Percentiles rank a stretch among this genome's conserved stretches.
These are phyloP conservation scores for Tetramorium parvispinum DNA, from an alignment of 1,140 invertebrate species.

Conservation along the genomic window DNA sequence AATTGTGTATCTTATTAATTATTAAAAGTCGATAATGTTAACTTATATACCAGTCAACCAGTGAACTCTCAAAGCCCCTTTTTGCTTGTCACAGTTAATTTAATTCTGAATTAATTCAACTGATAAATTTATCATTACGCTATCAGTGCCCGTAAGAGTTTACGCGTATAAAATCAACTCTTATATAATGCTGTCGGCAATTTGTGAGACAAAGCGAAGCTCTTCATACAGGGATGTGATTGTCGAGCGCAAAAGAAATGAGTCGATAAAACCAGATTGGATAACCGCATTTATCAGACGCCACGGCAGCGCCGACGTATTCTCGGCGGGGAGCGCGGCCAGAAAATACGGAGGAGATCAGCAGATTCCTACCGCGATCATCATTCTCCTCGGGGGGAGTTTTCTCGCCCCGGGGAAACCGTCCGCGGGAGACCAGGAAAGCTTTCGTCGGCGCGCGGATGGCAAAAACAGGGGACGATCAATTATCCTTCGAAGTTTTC, in stretches of 20 bases:
- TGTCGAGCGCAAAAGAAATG: conserved; percentile 51
- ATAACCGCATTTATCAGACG: conserved; percentile 59
- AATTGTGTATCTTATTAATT: too few relatives aligned
- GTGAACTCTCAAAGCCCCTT: too few relatives aligned
- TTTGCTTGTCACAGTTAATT: too few relatives aligned
- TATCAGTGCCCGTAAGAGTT: background rate
- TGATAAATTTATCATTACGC: background rate
- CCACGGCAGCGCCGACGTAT: conserved; percentile 31
- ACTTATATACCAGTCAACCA: too few relatives aligned
- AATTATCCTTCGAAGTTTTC: conserved; percentile 68
- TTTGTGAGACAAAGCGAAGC: background rate
- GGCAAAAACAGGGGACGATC: conserved; percentile 67
- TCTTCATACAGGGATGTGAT: conserved; percentile 25
- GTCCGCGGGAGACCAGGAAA: conserved; percentile 48
- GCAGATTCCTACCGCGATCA: conserved; percentile 58
- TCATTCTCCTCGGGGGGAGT: conserved; percentile 53
- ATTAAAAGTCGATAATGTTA: too few relatives aligned
- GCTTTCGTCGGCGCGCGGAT: conserved; percentile 43
- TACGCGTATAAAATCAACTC: background rate
- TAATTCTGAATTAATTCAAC: background rate
- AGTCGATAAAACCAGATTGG: conserved; percentile 57
- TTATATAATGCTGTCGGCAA: background rate
- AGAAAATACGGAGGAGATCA: conserved; percentile 55
- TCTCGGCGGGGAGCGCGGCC: conserved; percentile 6
- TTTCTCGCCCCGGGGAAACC: conserved; percentile 42